Evolutionary conservation across 2,113 vertebrate genomes (phyloP).

Genomic region (Lethenteron reissneri): DNA sequence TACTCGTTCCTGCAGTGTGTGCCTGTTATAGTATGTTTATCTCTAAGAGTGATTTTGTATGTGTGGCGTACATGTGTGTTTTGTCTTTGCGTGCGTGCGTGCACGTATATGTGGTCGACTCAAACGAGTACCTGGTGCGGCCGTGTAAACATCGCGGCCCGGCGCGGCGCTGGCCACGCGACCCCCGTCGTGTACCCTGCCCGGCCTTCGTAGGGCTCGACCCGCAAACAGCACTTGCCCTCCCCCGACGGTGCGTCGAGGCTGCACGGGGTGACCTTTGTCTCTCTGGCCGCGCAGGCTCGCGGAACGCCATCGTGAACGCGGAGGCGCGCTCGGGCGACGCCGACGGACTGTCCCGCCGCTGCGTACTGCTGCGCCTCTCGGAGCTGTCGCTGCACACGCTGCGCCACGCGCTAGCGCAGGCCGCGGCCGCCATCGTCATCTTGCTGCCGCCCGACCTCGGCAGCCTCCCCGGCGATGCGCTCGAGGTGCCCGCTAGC

Average conservation of each 20-base stretch:
- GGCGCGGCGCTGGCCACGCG: not conserved
- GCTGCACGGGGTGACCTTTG: not conserved
- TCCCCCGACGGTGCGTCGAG: not conserved
- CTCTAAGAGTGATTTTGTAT: no score
- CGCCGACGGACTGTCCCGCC: slow-evolving; percentile 76
- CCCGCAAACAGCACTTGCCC: not conserved
- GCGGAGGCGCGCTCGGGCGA: slow-evolving; percentile 75
- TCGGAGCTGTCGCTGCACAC: slow-evolving; percentile 73
- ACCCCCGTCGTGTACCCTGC: not conserved
- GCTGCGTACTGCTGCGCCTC: slow-evolving; percentile 80
- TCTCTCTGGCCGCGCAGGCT: slow-evolving; percentile 27
- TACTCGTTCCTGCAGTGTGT: no score
- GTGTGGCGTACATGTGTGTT: no score
- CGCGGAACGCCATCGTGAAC: slow-evolving; percentile 73
- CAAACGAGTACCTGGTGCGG: not conserved
- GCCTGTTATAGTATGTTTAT: no score
- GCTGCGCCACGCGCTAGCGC: slow-evolving; percentile 77
- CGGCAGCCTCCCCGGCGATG: slow-evolving; percentile 34
- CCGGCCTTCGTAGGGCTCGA: not conserved
- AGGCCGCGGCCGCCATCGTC: slow-evolving; percentile 78
- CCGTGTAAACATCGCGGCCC: no score
- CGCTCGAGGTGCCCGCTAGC: no score
- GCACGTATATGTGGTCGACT: not conserved
- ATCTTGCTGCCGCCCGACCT: slow-evolving; percentile 73
- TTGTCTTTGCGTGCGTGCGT: not conserved